Evolutionary conservation across 2,113 vertebrate genomes (phyloP), one percentile per base, ranked within the genome.

Genomic region (Apistogramma diplotaenia): DNA sequence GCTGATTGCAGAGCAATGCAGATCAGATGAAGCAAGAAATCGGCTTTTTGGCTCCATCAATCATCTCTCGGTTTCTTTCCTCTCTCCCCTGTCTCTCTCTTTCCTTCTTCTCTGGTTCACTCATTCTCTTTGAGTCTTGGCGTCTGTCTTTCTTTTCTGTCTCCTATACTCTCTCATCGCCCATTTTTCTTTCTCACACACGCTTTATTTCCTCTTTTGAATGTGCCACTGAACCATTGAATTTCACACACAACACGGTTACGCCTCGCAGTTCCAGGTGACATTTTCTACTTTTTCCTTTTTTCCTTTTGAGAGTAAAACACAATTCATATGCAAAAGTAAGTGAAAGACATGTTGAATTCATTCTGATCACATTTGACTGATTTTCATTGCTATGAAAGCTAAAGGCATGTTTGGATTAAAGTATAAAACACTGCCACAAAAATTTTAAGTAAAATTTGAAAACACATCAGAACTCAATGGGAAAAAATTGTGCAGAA

Each of bases 21-120:
- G 89, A 93, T 93, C 92, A 93, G 92, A 94, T 93, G 93, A 93
- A 93, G 92, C 91, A 94, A 93, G 91, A 94, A 91, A 93, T 93
- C 91, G 78, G 53, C 92, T 92, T 91, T 93, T 92, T 92, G 87
- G 89, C 91, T 92, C 89, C 92, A 93, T 94, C 93, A 93, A 92
- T 94, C 92, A 93, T 91, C 82, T 87, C 74, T 83, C 56, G 2
- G 60, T 78, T 59, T 74, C 85, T 62, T 82, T 71, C 75, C 49
- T 49, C 74, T 77, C 76, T 59, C 51, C 8, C 51, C 25, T 15
- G 29, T 71, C 74, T 79, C 40, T 62, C 56, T 67, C 74, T 77
- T 55, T 76, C 56, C 70, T 78, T 65, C 71, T 61, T 76, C 62
- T 79, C 37, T 59, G 80, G 40, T 86, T 86, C 84, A 80, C 78